Evolutionary conservation across 2,797 vertebrate species (phyloP), one percentile per base, ranked within the genome.

Genomic region (Artibeus lituratus): DNA sequence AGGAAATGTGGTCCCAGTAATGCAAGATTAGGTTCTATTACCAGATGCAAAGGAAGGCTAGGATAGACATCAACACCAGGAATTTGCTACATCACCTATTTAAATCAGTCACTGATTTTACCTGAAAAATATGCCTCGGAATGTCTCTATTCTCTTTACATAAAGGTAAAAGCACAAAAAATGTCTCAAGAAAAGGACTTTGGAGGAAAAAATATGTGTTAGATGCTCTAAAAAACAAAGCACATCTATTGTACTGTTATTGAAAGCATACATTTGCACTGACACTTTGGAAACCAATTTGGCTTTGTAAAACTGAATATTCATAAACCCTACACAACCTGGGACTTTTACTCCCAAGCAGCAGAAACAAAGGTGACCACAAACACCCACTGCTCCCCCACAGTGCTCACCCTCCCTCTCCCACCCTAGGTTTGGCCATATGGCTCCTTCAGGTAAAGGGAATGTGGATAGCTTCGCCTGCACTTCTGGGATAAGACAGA

Each of bases 61-160:
- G 14, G 51, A 37, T 39, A 67, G 42, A 62, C 22, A 82, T 51
- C 74, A 92, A 21, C 14, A 72, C 21, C 35, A 73, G n/a, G 86
- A 91, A 62, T 86, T 18, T 72, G 3, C 18, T 69, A 12, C 14
- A 37, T 62, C 18, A 26, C 9, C 73, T 87, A 10, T 82, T 93
- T 87, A 96, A 95, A 51, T 12, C 37, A 78, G 94, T 89, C 35
- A 72, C 51, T 82, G 91, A 73, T 26, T 86, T n/a, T 76, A n/a
- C n/a, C 47, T 83, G 62, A 62, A 94, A 87, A 87, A 77, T 4
- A 87, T 35, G 5, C 29, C 51, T 65, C 55, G 55, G 26, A 44
- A 80, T 89, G 6, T 77, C 21, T 85, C 39, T 24, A 49, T 65
- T 91, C 47, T 78, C 70, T 76, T 70, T 69, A 82, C 4, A 57